These are phyloP conservation scores for Trogon melanurus DNA, from an alignment of 2,113 vertebrate genomes.

Conservation along the genomic window DNA sequence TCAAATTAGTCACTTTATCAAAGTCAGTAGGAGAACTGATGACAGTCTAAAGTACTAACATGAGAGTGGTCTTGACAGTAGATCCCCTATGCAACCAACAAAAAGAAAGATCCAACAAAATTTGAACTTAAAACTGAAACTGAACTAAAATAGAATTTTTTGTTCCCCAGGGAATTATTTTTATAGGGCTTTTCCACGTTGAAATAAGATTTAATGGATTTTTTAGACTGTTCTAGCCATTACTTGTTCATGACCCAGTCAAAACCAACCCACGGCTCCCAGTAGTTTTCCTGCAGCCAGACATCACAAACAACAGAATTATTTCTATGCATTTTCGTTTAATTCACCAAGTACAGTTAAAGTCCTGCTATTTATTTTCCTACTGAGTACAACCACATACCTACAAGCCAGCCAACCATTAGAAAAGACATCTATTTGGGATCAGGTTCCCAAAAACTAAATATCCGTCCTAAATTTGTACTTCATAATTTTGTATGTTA, in stretches of 20 bases:
- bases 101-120: not conserved
- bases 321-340: not conserved
- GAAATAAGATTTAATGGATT: not conserved
- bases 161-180: not conserved
- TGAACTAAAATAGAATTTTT: not conserved
- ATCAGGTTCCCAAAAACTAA: not conserved
- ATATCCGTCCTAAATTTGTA: not conserved
- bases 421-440: not conserved
- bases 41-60: not conserved
- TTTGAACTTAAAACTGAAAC: not conserved
- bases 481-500: not conserved
- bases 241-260: not conserved
- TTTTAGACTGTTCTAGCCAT: not conserved
- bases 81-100: not conserved
- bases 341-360: not conserved
- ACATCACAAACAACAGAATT: not conserved
- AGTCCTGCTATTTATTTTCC: not conserved
- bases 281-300: not conserved
- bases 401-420: not conserved
- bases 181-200: not conserved
- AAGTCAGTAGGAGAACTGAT: not conserved
- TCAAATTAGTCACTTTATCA: not conserved
- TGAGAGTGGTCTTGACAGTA: not conserved
- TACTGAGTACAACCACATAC: not conserved
- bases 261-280: not conserved